Evolutionary conservation across 2,797 vertebrate species (phyloP).

Genomic region (Onychomys leucogaster): DNA sequence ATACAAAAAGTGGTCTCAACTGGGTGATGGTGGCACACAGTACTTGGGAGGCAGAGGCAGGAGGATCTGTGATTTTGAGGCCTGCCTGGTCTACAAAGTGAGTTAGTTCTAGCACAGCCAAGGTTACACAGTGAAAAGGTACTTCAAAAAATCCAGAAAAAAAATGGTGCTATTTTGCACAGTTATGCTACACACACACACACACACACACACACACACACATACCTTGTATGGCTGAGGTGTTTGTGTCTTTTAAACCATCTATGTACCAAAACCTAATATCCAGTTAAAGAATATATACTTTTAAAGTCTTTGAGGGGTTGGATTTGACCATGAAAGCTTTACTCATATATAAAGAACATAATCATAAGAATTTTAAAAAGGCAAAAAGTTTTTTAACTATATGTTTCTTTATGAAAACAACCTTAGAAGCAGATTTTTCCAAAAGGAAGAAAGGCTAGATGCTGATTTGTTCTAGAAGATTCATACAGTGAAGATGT

Average conservation of each 20-base stretch:
- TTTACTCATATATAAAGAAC: background rate
- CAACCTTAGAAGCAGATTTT: background rate
- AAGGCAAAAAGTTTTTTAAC: background rate
- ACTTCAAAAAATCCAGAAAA: background rate
- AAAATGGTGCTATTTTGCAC: background rate
- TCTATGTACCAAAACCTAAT: background rate
- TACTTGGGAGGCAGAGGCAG: background rate
- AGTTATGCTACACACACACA: background rate
- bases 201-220: background rate
- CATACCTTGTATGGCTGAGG: background rate
- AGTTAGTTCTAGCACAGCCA: background rate
- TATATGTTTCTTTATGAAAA: background rate
- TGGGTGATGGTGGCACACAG: background rate
- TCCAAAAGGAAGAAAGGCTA: background rate
- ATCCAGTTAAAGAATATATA: background rate
- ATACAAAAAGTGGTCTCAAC: background rate
- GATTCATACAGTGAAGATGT: background rate
- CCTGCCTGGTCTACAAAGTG: background rate
- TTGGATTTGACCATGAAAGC: background rate
- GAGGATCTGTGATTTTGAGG: background rate
- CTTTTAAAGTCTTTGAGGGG: background rate
- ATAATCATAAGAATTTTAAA: background rate
- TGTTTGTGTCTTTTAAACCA: background rate
- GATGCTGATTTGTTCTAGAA: background rate
- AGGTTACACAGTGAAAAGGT: background rate